A percentile compares a stretch with the other conserved stretches of the same genome.
phyloP scores from a whole-genome alignment of 2,888 invertebrate species.

The Ctena decussata region DNA sequence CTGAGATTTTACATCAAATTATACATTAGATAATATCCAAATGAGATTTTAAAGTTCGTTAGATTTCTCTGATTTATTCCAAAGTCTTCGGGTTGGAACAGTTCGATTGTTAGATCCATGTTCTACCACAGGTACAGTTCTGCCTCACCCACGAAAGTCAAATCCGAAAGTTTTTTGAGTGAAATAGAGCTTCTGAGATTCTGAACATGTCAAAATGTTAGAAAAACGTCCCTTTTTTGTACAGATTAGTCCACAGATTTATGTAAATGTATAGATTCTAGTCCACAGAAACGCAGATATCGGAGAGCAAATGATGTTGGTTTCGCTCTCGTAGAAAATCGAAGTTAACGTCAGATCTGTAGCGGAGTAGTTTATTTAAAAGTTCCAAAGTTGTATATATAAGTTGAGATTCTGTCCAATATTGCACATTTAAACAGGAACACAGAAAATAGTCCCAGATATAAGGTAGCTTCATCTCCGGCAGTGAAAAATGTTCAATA shows the following conservation, averaged over 20 bases:
- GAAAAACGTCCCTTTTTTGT: too few species aligned
- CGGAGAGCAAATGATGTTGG: too few species aligned
- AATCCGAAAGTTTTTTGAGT: not conserved
- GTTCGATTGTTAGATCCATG: not conserved
- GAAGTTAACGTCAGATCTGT: not conserved
- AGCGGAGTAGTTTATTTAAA: not conserved
- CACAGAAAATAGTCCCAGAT: constrained; percentile 3
- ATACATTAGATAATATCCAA: too few species aligned
- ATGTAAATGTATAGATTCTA: too few species aligned
- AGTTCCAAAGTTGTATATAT: not conserved
- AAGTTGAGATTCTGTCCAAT: not conserved
- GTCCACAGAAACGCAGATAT: too few species aligned
- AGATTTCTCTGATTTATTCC: too few species aligned
- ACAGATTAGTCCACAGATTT: too few species aligned
- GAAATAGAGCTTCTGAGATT: not conserved
- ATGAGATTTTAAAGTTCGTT: too few species aligned
- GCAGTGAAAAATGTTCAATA: constrained; percentile 7
- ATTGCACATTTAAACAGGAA: not conserved
- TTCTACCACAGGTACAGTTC: not conserved
- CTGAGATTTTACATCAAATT: too few species aligned
- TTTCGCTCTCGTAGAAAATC: too few species aligned
- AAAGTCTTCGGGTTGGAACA: too few species aligned
- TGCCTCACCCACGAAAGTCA: not conserved
- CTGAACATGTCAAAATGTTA: too few species aligned
- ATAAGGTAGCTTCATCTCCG: not conserved